These are phyloP conservation scores for Steromphala cineraria DNA, from an alignment of 2,888 invertebrate species.

Conservation along the genomic window DNA sequence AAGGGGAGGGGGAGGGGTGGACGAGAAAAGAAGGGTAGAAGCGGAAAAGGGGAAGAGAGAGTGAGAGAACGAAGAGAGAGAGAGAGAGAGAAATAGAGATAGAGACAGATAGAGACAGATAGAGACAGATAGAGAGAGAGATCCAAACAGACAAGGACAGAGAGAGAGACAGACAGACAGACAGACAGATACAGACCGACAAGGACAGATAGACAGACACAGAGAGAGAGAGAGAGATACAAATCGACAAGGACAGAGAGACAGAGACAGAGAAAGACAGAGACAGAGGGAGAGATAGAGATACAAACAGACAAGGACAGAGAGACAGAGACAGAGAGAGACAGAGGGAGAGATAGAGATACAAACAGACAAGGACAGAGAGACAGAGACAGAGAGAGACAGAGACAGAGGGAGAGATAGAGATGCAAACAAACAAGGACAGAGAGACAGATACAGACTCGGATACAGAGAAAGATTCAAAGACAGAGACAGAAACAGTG, in stretches of 20 bases:
- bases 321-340: too few relatives aligned
- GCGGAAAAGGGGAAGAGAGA: background rate
- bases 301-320: too few relatives aligned
- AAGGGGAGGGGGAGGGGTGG: conserved; percentile 11
- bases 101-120: background rate
- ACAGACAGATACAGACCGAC: background rate
- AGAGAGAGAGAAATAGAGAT: background rate
- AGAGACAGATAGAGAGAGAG: background rate
- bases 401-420: background rate
- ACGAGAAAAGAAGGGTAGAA: background rate
- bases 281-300: too few relatives aligned
- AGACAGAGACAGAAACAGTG: too few relatives aligned
- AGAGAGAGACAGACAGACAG: conserved; percentile 7
- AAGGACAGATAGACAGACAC: background rate
- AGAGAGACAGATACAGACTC: too few relatives aligned
- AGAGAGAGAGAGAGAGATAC: background rate
- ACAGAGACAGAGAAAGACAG: too few relatives aligned
- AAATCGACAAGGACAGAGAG: too few relatives aligned
- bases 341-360: background rate
- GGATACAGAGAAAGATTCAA: too few relatives aligned
- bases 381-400: background rate
- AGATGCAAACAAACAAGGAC: background rate
- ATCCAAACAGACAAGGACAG: background rate
- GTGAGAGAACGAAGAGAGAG: conserved; percentile 10
- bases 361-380: too few relatives aligned